These are phyloP conservation scores for Drosophila bipectinata DNA, from an alignment of 1,140 invertebrate species.

Conservation along the genomic window DNA sequence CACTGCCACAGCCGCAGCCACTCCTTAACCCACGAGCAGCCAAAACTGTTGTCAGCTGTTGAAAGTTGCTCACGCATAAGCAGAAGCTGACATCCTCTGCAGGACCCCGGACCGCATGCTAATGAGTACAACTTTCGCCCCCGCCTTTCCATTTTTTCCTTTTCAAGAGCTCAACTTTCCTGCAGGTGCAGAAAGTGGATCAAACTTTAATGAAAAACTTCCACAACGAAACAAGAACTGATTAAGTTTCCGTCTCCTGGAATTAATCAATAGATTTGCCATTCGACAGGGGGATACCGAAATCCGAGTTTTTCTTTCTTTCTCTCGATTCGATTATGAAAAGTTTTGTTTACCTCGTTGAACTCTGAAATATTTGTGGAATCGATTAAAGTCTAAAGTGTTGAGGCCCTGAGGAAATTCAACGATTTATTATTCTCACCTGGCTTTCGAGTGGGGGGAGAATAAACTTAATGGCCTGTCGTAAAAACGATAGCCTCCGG, in stretches of 20 bases:
- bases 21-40: conserved; percentile 24
- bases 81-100: conserved; percentile 33
- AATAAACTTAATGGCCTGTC: conserved; percentile 44
- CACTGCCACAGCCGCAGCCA: not conserved
- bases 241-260: conserved; percentile 37
- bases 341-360: not conserved
- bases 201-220: conserved; percentile 66
- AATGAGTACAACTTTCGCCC: conserved; percentile 68
- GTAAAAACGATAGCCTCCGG: conserved; percentile 24
- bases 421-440: conserved; percentile 23
- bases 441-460: conserved; percentile 6
- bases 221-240: conserved; percentile 46
- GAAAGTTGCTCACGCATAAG: conserved; percentile 67
- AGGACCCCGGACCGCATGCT: conserved; percentile 57
- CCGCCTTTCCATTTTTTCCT: conserved; percentile 26
- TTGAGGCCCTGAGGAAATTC: not conserved
- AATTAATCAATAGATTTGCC: conserved; percentile 14
- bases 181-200: conserved; percentile 24
- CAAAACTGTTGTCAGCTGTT: conserved; percentile 58
- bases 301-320: not conserved
- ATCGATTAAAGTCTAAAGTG: conserved; percentile 10
- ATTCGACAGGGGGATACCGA: not conserved
- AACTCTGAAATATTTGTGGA: conserved; percentile 12
- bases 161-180: conserved; percentile 60
- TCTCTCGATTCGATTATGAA: not conserved